These are phyloP conservation scores for Sciurus vulgaris DNA, from an alignment of 2,797 vertebrate species.

Conservation along the genomic window DNA sequence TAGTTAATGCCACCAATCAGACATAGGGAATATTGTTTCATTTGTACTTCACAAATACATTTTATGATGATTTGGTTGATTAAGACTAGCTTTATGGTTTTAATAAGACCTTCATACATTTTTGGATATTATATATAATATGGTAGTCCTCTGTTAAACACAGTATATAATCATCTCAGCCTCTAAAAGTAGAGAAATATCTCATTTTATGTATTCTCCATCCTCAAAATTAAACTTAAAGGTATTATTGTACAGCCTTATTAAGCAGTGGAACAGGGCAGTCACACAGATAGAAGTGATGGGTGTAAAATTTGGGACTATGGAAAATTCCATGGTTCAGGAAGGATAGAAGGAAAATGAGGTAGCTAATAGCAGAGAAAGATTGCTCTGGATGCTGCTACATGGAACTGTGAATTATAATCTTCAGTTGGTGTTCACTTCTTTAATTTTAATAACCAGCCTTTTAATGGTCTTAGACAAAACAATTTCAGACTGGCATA, in stretches of 20 bases:
- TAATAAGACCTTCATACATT: background rate
- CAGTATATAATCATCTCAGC: background rate
- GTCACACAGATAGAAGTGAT: background rate
- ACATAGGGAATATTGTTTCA: constrained; percentile 36
- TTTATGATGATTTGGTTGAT: background rate
- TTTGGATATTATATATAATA: constrained; percentile 6
- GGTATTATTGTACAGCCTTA: background rate
- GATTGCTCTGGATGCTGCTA: background rate
- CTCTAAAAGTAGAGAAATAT: background rate
- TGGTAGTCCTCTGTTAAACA: background rate
- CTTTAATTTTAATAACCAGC: background rate
- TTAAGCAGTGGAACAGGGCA: background rate
- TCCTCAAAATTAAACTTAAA: constrained; percentile 28
- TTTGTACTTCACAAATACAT: background rate
- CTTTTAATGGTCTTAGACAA: constrained; percentile 59
- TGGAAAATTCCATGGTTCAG: background rate
- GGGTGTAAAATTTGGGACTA: background rate
- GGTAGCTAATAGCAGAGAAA: background rate
- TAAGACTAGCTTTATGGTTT: constrained; percentile 46
- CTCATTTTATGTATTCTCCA: constrained; percentile 28
- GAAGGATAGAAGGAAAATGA: background rate
- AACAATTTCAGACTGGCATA: background rate
- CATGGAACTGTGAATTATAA: background rate
- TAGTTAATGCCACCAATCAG: constrained; percentile 73
- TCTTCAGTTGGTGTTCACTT: background rate